Evolutionary conservation across 92 coral and sea anemone genomes (phyloP).

Genomic region (Phenganax marumi): DNA sequence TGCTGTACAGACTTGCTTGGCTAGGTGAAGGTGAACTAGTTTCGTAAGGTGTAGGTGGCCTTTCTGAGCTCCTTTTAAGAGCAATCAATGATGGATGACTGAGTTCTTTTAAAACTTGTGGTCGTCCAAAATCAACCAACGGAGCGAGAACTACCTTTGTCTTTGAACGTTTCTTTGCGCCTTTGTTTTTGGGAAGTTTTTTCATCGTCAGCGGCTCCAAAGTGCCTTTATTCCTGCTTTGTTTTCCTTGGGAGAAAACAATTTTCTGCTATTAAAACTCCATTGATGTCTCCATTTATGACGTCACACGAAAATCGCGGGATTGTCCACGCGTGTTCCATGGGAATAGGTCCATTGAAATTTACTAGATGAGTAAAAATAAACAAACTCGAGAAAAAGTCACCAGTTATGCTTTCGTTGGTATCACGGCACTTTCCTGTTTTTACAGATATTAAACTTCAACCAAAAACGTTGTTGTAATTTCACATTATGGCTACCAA

Average conservation of each 20-base stretch:
- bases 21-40: slow-evolving; percentile 23
- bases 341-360: too few relatives aligned
- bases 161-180: slow-evolving; percentile 30
- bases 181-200: slow-evolving; percentile 42
- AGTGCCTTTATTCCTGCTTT: not conserved
- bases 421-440: too few relatives aligned
- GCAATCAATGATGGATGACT: slow-evolving; percentile 43
- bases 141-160: slow-evolving; percentile 41
- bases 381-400: too few relatives aligned
- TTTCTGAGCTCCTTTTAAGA: slow-evolving; percentile 29
- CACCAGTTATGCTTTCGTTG: too few relatives aligned
- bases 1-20: slow-evolving; percentile 32
- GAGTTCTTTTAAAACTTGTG: slow-evolving; percentile 42
- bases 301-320: too few relatives aligned
- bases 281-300: not conserved
- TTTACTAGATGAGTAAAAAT: too few relatives aligned
- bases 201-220: slow-evolving; percentile 24
- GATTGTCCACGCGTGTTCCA: too few relatives aligned
- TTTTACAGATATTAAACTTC: too few relatives aligned
- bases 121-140: slow-evolving; percentile 41
- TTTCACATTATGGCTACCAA: slow-evolving; percentile 84
- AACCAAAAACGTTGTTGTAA: too few relatives aligned
- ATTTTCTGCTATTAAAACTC: not conserved
- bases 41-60: slow-evolving; percentile 45
- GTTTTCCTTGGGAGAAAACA: not conserved